Evolutionary conservation across 2,797 vertebrate species (phyloP).

Genomic region (Lates japonicus): DNA sequence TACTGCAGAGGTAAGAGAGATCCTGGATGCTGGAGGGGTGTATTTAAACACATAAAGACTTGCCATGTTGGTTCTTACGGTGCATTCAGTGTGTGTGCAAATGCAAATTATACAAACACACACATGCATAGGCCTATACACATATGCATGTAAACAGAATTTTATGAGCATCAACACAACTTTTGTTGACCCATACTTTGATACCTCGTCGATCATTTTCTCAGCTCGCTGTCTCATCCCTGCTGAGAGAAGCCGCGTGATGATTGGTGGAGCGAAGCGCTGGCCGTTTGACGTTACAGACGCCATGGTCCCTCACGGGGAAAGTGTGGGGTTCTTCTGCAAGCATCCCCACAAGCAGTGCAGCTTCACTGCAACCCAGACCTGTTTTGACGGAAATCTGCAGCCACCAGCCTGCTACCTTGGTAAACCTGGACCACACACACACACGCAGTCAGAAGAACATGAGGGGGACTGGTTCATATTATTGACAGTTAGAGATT

Average conservation of each 20-base stretch:
- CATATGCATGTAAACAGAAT: background rate
- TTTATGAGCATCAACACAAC: background rate
- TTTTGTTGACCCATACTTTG: background rate
- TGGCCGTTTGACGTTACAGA: conserved; percentile 89
- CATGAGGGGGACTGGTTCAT: background rate
- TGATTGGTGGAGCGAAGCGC: conserved; percentile 85
- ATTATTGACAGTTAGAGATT: background rate
- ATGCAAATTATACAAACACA: background rate
- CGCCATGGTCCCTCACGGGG: conserved; percentile 85
- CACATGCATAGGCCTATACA: background rate
- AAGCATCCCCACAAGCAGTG: conserved; percentile 85
- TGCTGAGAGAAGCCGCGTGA: conserved; percentile 86
- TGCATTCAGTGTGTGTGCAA: background rate
- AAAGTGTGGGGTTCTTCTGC: conserved; percentile 88
- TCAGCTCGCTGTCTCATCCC: conserved; percentile 87
- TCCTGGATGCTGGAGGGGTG: background rate
- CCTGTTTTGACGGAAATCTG: conserved; percentile 86
- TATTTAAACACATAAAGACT: background rate
- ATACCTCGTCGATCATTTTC: conserved; percentile 1
- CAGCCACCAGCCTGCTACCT: conserved; percentile 86
- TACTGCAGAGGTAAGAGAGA: conserved; percentile 84
- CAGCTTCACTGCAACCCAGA: conserved; percentile 78
- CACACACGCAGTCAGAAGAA: background rate
- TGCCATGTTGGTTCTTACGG: background rate
- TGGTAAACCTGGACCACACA: conserved; percentile 73